A percentile compares a stretch with the other conserved stretches of the same genome.
These are phyloP conservation scores for Troides helena DNA, from an alignment of 2,888 invertebrate genomes.

Conservation along the genomic window DNA sequence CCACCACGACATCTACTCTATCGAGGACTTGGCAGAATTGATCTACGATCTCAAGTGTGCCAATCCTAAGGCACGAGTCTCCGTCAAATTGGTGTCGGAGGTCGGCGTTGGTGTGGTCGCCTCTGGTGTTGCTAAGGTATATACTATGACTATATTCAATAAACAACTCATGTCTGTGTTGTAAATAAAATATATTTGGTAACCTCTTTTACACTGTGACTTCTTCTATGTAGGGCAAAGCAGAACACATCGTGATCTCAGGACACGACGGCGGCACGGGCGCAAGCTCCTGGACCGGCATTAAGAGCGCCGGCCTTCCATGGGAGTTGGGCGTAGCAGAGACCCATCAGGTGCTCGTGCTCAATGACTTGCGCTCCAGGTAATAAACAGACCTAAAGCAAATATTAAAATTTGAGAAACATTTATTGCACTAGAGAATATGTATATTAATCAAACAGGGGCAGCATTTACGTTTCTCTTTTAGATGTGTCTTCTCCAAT, in stretches of 20 bases:
- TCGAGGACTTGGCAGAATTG: constrained; percentile 98
- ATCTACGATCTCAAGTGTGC: constrained; percentile 99
- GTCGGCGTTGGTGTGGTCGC: constrained; percentile 99
- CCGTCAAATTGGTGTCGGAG: constrained; percentile 98
- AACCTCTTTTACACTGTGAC: not conserved
- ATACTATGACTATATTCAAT: not conserved
- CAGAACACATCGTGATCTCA: constrained; percentile 98
- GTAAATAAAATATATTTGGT: too few relatives aligned
- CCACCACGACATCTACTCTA: constrained; percentile 99
- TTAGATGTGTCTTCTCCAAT: too few relatives aligned
- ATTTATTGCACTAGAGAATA: too few relatives aligned
- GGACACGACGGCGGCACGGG: constrained; percentile 99
- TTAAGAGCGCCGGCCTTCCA: constrained; percentile 97
- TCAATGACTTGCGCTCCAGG: constrained; percentile 88
- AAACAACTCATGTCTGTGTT: too few relatives aligned
- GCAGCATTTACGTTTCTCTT: too few relatives aligned
- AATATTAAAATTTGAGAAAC: too few relatives aligned
- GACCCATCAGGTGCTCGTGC: constrained; percentile 97
- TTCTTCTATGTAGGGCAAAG: constrained; percentile 87
- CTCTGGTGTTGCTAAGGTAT: constrained; percentile 97
- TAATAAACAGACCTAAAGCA: not conserved
- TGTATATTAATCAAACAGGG: too few relatives aligned
- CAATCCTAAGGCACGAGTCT: constrained; percentile 96
- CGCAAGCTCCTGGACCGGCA: constrained; percentile 99
- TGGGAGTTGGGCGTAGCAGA: constrained; percentile 99